These are phyloP conservation scores for Drosophila mojavensis DNA, from an alignment of 1,140 invertebrate genomes.

Conservation along the genomic window DNA sequence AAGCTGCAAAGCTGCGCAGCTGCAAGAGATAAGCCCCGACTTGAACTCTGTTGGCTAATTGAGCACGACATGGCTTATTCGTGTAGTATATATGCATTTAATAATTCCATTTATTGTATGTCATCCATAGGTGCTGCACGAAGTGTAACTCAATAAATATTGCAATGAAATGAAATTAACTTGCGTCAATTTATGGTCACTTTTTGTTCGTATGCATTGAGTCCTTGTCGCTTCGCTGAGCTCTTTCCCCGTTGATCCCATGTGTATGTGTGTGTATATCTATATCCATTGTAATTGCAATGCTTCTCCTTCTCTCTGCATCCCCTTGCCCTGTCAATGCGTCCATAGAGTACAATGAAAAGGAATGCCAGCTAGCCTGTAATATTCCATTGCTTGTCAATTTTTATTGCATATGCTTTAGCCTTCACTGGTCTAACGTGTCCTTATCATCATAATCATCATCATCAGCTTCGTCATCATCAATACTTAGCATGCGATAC, in stretches of 20 bases:
- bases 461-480: slow-evolving; percentile 21
- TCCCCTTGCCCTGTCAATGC: slow-evolving; percentile 9
- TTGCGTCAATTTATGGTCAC: slow-evolving; percentile 39
- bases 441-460: slow-evolving; percentile 33
- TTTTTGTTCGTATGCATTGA: slow-evolving; percentile 16
- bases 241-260: neutral
- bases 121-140: neutral
- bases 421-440: slow-evolving; percentile 13
- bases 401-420: slow-evolving; percentile 53
- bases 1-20: neutral
- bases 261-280: neutral
- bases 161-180: slow-evolving; percentile 30
- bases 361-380: slow-evolving; percentile 15
- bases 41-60: slow-evolving; percentile 21
- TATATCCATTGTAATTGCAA: slow-evolving; percentile 14
- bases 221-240: slow-evolving; percentile 18
- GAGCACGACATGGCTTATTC: slow-evolving; percentile 31
- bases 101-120: slow-evolving; percentile 23
- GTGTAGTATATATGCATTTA: neutral
- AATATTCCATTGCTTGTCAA: slow-evolving; percentile 59
- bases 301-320: neutral
- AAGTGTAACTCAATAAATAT: slow-evolving; percentile 30
- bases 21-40: slow-evolving; percentile 10
- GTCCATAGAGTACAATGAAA: slow-evolving; percentile 39
- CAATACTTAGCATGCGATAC: slow-evolving; percentile 14